Evolutionary conservation across 2,888 invertebrate genomes (phyloP), one percentile per base, ranked within the genome.

Genomic region (Cosmorhoe ocellata): DNA sequence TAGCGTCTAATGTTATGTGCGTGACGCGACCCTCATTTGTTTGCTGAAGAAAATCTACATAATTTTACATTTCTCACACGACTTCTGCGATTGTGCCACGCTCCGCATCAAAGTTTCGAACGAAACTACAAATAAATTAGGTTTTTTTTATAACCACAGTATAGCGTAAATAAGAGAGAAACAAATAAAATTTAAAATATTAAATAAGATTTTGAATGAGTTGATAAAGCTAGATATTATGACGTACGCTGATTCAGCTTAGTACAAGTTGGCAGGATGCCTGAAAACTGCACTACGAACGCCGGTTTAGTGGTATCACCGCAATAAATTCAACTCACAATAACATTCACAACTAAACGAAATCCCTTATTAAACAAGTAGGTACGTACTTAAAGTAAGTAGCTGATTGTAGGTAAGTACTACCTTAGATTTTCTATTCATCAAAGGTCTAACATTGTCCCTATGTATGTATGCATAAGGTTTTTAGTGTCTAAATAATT

Each of bases 11-110:
- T 64, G 64, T 60, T 65, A 59, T 59, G 53, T 53, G 51, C 54
- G 43, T 67, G 66, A 74, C 54, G 43, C 66, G 66, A 74, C 74
- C 79, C 76, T 65, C 61, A 67, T 74, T 74, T 71, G 65, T 76
- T 69, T 64, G 51, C 61, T 66, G 68, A 67, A 56, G 37, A 55
- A 67, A 69, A 72, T 70, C 60, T 69, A 66, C 70, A 72, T 76
- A 56, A 46, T 70, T 74, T 70, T 67, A 71, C 45, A 71, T 71
- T 71, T 73, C 70, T 73, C 72, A 71, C 74, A 72, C 73, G 70
- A 61, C 57, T 51, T 55, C 37, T 59, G 60, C 58, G 59, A 60
- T 42, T 38, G 49, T 58, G 71, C 63, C 71, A 69, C 71, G 66
- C 70, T 69, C 62, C 63, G 34, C 50, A 11, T 30, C 18, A 32